Conservation (phyloP, 1,140 invertebrate genomes). For the Hormaphis cornu region DNA sequence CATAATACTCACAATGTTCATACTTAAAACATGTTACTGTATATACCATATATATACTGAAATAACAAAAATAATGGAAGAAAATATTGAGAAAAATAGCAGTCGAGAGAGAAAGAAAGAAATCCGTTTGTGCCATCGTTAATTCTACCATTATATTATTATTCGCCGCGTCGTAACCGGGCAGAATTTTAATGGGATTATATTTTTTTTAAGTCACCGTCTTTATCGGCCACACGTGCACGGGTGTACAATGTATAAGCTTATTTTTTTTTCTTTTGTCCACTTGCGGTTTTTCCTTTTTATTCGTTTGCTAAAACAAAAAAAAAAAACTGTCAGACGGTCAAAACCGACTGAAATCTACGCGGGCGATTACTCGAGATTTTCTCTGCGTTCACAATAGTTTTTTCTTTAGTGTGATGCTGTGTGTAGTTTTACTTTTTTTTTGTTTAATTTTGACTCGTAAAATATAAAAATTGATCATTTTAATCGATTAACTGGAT, state of each 20-base stretch:
- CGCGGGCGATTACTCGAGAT: too few relatives aligned
- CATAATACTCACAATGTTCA: too few relatives aligned
- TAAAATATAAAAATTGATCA: too few relatives aligned
- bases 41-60: too few relatives aligned
- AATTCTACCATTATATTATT: slow-evolving; percentile 8
- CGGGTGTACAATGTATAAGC: too few relatives aligned
- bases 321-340: not conserved
- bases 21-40: too few relatives aligned
- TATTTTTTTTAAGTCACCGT: not conserved
- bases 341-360: not conserved
- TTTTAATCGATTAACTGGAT: too few relatives aligned
- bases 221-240: not conserved
- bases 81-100: not conserved
- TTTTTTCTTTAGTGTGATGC: too few relatives aligned
- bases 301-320: not conserved
- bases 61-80: not conserved
- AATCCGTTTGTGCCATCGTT: not conserved
- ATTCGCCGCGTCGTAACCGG: not conserved
- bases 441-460: too few relatives aligned
- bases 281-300: not conserved
- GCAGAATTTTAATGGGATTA: slow-evolving; percentile 1
- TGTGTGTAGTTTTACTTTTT: too few relatives aligned
- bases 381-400: too few relatives aligned
- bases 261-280: not conserved
- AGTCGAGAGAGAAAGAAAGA: not conserved